Evolutionary conservation across 2,113 vertebrate genomes (phyloP), one percentile per base, ranked within the genome.

Genomic region (Pristiophorus japonicus): DNA sequence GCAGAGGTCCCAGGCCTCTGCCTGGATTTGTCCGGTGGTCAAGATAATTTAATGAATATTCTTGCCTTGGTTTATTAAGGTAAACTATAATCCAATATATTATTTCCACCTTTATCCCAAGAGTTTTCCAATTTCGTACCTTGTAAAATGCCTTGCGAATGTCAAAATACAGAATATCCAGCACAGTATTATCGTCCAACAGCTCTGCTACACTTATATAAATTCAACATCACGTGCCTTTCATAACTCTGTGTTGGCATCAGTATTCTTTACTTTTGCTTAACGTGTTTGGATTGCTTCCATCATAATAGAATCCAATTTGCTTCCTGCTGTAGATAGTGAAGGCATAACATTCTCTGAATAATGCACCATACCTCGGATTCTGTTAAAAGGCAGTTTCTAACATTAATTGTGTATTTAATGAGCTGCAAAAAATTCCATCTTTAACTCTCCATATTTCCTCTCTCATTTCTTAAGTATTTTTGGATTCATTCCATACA

Each of bases 231-330:
- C 34, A n/a, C n/a, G 0, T 34, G 88, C 62, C 88, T 91, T 91
- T 62, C 55, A 92, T 65, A 92, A 92, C 63, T 38, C 59, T 92
- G 88, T 8, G n/a, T 18, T 63, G 88, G 59, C 20, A 1, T 63
- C 88, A 92, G 65, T 38, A 65, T 63, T 92, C 55, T 38, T 63
- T 92, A 92, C 16, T 62, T 63, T 42, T 92, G 88, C 22, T 63
- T n/a, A 92, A 92, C 16, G 18, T 92, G 34, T 92, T 92, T 63
- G 59, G 2, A 65, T 92, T 38, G 62, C 59, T 92, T 92, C 59
- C 88, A 65, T 92, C 59, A 38, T 45, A 92, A 63, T 92, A 65
- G 88, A 92, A 92, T 92, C n/a, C 88, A 92, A 92, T 65, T 92
- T 92, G 59, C 62, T 63, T 63, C 16, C 18, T 63, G 88, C 88